Conservation (phyloP, 2,888 invertebrate species). For the Pantelozetes paolii region DNA sequence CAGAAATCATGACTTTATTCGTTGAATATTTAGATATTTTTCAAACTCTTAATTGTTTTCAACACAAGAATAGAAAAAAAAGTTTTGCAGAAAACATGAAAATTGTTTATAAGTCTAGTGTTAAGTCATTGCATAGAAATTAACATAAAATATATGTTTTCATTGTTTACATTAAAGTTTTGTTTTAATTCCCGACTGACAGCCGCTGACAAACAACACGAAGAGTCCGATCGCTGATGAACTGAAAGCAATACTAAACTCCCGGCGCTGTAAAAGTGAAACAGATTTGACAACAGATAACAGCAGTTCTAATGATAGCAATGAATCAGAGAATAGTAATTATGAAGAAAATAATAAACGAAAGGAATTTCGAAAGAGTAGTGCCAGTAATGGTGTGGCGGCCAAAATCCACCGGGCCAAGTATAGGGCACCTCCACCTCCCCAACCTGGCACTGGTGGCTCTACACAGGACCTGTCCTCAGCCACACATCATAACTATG, state of each 20-base stretch:
- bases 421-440: slow-evolving; percentile 31
- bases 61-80: background rate
- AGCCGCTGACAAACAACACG: background rate
- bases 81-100: background rate
- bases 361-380: slow-evolving; percentile 25
- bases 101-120: too few species aligned
- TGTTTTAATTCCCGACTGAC: background rate
- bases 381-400: slow-evolving; percentile 39
- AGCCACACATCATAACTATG: slow-evolving; percentile 6
- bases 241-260: slow-evolving; percentile 38
- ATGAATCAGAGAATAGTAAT: slow-evolving; percentile 28
- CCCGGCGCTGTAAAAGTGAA: slow-evolving; percentile 41
- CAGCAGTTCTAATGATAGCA: slow-evolving; percentile 28
- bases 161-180: background rate
- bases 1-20: background rate
- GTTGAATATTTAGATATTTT: too few species aligned
- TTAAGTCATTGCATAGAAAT: too few species aligned
- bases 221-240: slow-evolving; percentile 32
- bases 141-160: too few species aligned
- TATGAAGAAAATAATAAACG: slow-evolving; percentile 28
- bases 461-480: background rate
- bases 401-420: slow-evolving; percentile 36
- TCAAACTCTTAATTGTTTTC: too few species aligned
- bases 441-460: background rate
- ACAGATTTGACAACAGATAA: slow-evolving; percentile 33